Base-by-base conservation (phyloP, 2,797 vertebrate species). In the Molossus molossus region DNA sequence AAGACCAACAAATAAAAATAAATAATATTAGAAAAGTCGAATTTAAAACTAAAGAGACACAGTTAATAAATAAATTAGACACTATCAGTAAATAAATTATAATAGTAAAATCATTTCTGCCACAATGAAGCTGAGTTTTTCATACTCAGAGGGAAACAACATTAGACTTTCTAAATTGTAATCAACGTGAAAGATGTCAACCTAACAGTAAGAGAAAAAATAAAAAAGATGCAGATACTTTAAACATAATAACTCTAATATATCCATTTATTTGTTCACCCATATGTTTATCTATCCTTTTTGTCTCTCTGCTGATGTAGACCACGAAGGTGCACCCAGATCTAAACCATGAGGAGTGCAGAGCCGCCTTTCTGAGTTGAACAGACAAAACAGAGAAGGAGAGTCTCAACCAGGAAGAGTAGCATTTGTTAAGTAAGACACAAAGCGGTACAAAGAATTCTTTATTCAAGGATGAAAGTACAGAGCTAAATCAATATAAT, bases 401-500 rank as follows among this genome's bases (percentile, higher is more conserved):
- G 20, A 58, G 5, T 27, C 65, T 67, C 29, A 75, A 45, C 17
- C 25, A 53, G 82, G 13, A 2, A 81, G 23, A 94, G 29, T 9
- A 15, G 58, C 23, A 40, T 50, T 48, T 90, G 55, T 85, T 48
- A 80, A 72, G 29, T 40, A 58, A 40, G 4, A 7, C 18, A 58
- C 9, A 67, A 10, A 83, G 40, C n/a, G 40, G 50, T 50, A 10
- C 23, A 81, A 81, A 75, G 33, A 94, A 87, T 21, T 20, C 6
- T 40, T 57, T 40, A n/a, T 53, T 75, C 14, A 58, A 81, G 33
- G 20, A 25, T 87, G 5, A 53, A 81, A 67, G 29, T 75, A 57
- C 4, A 91, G 84, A 77, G 12, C 17, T 92, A 57, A 75, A 84
- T 77, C 70, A 70, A 12, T 79, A 29, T 77, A 92, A 69, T 17